Base-by-base conservation (phyloP, 2,888 invertebrate species). In the Sphecodes monilicornis region DNA sequence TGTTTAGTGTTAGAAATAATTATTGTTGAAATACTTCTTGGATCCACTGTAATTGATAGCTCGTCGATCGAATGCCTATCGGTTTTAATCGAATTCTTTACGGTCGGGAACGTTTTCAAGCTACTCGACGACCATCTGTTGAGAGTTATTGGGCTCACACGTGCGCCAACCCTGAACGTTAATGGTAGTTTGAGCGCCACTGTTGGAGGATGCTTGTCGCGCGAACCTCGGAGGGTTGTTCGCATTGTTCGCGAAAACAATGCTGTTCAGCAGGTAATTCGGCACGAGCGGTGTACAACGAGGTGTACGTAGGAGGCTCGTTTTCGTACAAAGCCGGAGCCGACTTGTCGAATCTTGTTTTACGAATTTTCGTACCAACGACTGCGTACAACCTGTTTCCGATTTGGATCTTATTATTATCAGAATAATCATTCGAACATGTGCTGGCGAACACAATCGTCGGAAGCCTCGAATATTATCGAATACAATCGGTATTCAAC, bases 221-320 rank as follows among this genome's bases (percentile, higher is more conserved):
- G 72, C 81, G 78, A 80, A 86, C 78, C 88, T 88, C 86, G 80
- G 84, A 80, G 83, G 77, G 86, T 86, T 90, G 89, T 90, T 85
- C 83, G 86, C 69, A 90, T 90, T 90, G 90, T 90, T 84, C 85
- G 72, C 72, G 89, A 86, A 90, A 90, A 90, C 90, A 90, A 90
- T 90, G 85, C 90, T 87, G 77, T 85, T 89, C 81, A 84, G 73
- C 77, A 83, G 84, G 86, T 84, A 88, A 88, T 90, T 87, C 83
- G 83, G 81, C 66, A 76, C 76, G 78, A 86, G 85, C 84, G 82
- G 81, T 88, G 84, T 89, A 89, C 83, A 80, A 85, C 86, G 81
- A 78, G 77, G 78, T 79, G 77, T 85, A 87, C 71, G 77, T 73
- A 82, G 89, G 73, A 74, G 76, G 66, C 79, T 73, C 72, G 54